Base-by-base conservation (phyloP, 2,113 vertebrate genomes). In the Gymnobelideus leadbeateri region DNA sequence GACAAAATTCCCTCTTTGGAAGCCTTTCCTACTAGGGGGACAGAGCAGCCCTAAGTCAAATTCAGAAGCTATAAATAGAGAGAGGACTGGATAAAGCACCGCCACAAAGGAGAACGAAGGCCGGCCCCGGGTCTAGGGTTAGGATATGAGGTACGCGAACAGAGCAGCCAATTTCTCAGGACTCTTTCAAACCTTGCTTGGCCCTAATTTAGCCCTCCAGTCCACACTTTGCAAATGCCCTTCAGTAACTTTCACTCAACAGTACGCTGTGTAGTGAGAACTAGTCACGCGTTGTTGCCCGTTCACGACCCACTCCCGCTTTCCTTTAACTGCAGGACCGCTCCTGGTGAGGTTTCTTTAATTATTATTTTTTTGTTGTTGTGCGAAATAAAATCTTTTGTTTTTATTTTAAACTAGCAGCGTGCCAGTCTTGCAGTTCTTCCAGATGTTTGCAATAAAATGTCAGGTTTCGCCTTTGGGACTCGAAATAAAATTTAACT, bases 361-460 rank as follows among this genome's bases (percentile, higher is more conserved):
- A 98, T 98, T 97, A 97, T 98, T 95, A 98, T 98, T 96, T 98
- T 98, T 98, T 98, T 98, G 98, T 98, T 98, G 98, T 98, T 97
- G 93, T 97, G 92, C 96, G 97, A 98, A 98, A 98, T 98, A 98
- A 98, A 98, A 98, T 96, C 97, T 97, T 98, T 98, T 98, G 97
- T 98, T 98, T 98, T 98, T 96, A 96, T 98, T 99, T 97, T 97
- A 98, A 98, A 97, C 98, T 97, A 98, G 98, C 98, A 97, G 98
- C 98, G 96, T 98, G 98, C 98, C 98, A 98, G 96, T 98, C 97
- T 98, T 98, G 98, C 97, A 96, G 97, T 96, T 98, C 96, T 98
- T 98, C 98, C 98, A 99, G 98, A 99, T 99, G 99, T 99, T 98
- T 98, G 98, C 98, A 98, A 99, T 99, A 99, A 99, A 99, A 98